Conservation (phyloP, 2,797 vertebrate species). For the Neosilurus hyrtlii region DNA sequence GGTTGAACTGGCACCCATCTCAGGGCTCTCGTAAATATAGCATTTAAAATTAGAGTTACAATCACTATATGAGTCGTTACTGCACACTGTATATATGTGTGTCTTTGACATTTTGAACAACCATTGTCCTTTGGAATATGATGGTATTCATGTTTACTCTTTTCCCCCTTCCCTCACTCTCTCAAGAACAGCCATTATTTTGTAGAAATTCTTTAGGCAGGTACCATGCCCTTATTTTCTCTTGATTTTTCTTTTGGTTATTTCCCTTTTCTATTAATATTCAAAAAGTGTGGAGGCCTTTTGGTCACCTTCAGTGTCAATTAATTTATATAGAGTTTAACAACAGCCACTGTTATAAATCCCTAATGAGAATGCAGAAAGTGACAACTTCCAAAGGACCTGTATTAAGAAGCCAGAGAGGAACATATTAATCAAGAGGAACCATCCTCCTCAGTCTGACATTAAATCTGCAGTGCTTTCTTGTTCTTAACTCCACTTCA, state of each 20-base stretch:
- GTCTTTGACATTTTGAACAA: background rate
- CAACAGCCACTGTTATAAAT: slow-evolving; percentile 7
- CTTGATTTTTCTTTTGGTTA: background rate
- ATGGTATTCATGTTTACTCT: background rate
- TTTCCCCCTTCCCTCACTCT: background rate
- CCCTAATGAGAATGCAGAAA: background rate
- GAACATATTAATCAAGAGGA: slow-evolving; percentile 1
- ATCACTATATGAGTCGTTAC: background rate
- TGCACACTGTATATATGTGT: background rate
- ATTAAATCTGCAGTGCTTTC: background rate
- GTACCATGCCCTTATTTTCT: background rate
- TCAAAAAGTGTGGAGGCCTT: background rate
- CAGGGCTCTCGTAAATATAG: too few species aligned
- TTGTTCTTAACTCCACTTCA: background rate
- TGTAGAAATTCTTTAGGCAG: background rate
- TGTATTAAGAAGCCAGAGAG: background rate
- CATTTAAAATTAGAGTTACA: too few species aligned
- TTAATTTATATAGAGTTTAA: background rate
- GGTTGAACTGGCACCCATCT: too few species aligned
- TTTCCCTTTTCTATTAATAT: slow-evolving; percentile 1
- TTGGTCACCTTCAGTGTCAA: slow-evolving; percentile 3
- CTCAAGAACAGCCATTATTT: background rate
- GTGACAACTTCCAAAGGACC: background rate
- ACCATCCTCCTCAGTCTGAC: background rate
- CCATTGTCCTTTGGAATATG: background rate